Conservation (phyloP, 2,888 invertebrate species). For the Tanypteryx hageni region DNA sequence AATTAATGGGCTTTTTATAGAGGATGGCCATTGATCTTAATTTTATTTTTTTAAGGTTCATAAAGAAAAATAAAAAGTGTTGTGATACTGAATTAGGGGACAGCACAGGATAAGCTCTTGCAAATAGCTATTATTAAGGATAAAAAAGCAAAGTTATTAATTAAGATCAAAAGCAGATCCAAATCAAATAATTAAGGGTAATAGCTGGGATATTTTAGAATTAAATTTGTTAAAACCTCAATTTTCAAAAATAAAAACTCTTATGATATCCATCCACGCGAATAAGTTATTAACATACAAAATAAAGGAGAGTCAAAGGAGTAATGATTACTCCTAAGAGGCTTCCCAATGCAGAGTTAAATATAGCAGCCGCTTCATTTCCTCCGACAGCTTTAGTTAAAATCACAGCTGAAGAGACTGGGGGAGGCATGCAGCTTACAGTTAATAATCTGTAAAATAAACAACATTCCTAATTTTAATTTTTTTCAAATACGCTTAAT, state of each 20-base stretch:
- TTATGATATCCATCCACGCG: neutral
- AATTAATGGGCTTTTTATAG: no score
- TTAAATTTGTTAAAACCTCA: no score
- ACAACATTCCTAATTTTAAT: neutral
- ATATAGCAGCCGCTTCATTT: slow-evolving; percentile 80
- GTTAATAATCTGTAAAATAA: slow-evolving; percentile 75
- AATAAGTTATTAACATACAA: slow-evolving; percentile 73
- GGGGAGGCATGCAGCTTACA: slow-evolving; percentile 80
- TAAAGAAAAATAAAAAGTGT: no score
- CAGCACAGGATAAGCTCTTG: no score
- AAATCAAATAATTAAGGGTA: no score
- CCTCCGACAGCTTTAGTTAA: slow-evolving; percentile 79
- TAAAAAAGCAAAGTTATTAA: no score
- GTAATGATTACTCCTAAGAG: slow-evolving; percentile 78
- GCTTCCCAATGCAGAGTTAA: slow-evolving; percentile 79
- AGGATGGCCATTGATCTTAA: no score
- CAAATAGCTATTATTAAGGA: no score
- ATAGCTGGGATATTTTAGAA: no score
- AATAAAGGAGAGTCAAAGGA: slow-evolving; percentile 76
- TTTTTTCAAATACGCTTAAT: neutral
- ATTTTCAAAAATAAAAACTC: neutral
- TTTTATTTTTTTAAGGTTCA: no score
- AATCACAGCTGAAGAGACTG: slow-evolving; percentile 80
- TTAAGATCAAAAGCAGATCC: no score
- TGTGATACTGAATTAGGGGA: no score